Percentiles rank a stretch among this genome's conserved stretches.
Evolutionary conservation across 2,888 invertebrate species (phyloP).

Genomic region (Phanerotoma sp.): DNA sequence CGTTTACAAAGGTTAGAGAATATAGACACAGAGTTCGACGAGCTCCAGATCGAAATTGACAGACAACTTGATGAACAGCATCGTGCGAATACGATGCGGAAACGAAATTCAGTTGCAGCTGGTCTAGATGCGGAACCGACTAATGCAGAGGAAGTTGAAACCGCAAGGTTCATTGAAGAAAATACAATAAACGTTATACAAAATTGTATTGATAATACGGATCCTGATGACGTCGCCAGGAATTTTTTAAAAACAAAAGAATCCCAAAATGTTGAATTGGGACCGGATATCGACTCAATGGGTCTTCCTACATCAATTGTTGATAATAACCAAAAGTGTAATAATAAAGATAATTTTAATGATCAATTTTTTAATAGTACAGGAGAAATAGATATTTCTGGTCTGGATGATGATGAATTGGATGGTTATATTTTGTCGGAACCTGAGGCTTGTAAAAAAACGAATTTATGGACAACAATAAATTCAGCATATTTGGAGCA

Average conservation of each 20-base stretch:
- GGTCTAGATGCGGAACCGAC: too few relatives aligned
- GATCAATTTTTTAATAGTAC: conserved; percentile 33
- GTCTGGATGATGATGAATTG: conserved; percentile 88
- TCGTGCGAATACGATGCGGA: conserved; percentile 44
- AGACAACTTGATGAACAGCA: conserved; percentile 67
- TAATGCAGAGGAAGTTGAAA: conserved; percentile 48
- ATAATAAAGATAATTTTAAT: conserved; percentile 33
- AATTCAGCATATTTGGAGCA: conserved; percentile 86
- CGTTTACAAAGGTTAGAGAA: conserved; percentile 68
- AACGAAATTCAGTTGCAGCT: conserved; percentile 34
- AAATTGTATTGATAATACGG: conserved; percentile 50
- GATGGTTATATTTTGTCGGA: conserved; percentile 82
- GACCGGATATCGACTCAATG: conserved; percentile 77
- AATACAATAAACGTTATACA: conserved; percentile 58
- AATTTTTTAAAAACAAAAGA: not conserved
- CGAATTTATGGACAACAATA: conserved; percentile 81
- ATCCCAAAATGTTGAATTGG: conserved; percentile 48
- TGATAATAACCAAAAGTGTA: conserved; percentile 53
- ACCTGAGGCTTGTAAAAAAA: conserved; percentile 79
- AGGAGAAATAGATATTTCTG: conserved; percentile 69
- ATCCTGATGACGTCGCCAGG: too few relatives aligned
- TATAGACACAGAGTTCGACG: conserved; percentile 64
- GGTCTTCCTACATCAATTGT: conserved; percentile 65
- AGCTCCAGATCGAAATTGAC: conserved; percentile 86
- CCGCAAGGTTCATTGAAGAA: conserved; percentile 57